Evolutionary conservation across 1,140 invertebrate genomes (phyloP), one percentile per base, ranked within the genome.

Genomic region (Listronotus bonariensis): DNA sequence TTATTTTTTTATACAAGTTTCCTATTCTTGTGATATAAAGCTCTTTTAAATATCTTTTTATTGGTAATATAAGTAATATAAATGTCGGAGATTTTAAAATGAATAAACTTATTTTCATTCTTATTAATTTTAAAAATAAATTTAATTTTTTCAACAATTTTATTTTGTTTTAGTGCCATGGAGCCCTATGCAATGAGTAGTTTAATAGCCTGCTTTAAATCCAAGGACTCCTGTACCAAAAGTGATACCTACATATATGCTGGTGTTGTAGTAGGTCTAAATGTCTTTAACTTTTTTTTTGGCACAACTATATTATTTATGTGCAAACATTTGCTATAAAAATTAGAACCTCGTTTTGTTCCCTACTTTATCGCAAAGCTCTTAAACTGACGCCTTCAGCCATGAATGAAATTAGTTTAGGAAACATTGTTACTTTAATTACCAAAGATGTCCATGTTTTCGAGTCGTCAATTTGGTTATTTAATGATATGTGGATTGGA

Each of bases 391-490:
- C 85, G 42, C 86, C 87, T 71, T 86, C 84, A 5, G 87, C 92
- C 11, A 86, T 90, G n/a, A 8, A 76, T 92, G 83, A 91, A 72
- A 92, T 91, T 5, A 92, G 91, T 6, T 85, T 87, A 32, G 94
- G 95, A 8, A 90, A 97, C 81, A 89, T 97, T 74, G 89, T 67
- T 1, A 67, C 97, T 79, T 82, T 97, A 6, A 82, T 98, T 65
- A 94, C 93, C 10, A 97, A 96, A 78, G 95, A 97, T 77, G 88
- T 91, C 46, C 87, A 87, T 53, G 82, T 87, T 14, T 86, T 92
- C 71, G 89, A 92, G 73, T 80, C 83, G 42, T 84, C 85, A 0
- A 80, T 89, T 11, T 82, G 87, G 59, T 86, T 89, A 71, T 76
- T 89, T 17, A 89, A 92, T 76, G 90, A 89, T 73, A 81, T 92